Base-by-base conservation (phyloP, 2,113 vertebrate species). In the Zingel zingel region DNA sequence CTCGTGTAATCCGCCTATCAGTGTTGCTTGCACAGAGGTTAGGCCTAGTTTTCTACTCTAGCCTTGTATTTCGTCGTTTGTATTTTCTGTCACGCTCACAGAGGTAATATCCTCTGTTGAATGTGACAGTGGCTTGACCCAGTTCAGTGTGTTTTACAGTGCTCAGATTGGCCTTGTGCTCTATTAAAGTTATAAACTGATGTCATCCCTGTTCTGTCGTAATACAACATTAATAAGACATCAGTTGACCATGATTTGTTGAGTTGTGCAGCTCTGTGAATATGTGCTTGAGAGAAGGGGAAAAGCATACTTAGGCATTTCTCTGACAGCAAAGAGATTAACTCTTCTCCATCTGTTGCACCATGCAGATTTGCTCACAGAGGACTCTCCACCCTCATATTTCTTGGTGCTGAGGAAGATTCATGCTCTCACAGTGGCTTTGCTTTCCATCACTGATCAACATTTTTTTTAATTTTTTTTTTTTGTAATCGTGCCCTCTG, bases 331-430 rank as follows among this genome's bases (percentile, higher is more conserved):
- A 53, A 69, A 75, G 84, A 81, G 92, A 92, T 94, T 83, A 94
- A 83, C 90, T 67, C 66, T 30, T 45, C 62, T 86, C 93, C 92
- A 91, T 92, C 91, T 94, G 92, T 84, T 81, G 81, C 72, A 27
- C 67, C 27, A 11, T 65, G 36, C 77, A 85, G 86, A 88, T 87
- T 87, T 84, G 66, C 78, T 66, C 72, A 67, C 56, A 47, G 57
- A 61, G 19, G 69, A 76, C 84, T 70, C 53, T 66, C 56, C 54
- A 48, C 48, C 65, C 48, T 53, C 77, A 5, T 76, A 56, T 69
- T 64, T 76, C 77, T 51, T 13, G n/a, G 16, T 23, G 58, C 23
- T 74, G 30, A 62, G 81, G 45, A 62, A 48, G 23, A 61, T 33
- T 23, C 23, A 25, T 15, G 1, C 27, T 18, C 14, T 21, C 53